Evolutionary conservation across 2,797 vertebrate genomes (phyloP).

Genomic region (Lepidocolaptes lacrymiger): DNA sequence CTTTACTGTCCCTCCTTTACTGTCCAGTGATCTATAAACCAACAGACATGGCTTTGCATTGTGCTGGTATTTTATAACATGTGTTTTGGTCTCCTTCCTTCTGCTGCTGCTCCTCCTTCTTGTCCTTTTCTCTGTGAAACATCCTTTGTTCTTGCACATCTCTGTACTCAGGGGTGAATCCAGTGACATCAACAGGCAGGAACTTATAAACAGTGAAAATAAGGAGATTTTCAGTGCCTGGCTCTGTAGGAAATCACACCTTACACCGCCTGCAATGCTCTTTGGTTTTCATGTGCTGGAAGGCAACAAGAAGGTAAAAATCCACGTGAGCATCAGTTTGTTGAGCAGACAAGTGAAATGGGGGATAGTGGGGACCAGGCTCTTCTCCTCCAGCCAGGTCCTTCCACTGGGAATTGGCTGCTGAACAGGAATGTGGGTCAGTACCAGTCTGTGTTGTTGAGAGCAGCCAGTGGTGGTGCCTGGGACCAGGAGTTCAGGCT

Average conservation of each 20-base stretch:
- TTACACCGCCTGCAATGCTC: fast-evolving
- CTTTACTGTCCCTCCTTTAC: neutral
- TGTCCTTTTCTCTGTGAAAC: fast-evolving
- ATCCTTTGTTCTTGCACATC: fast-evolving
- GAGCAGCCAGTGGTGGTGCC: neutral
- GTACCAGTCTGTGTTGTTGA: fast-evolving
- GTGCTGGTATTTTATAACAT: fast-evolving
- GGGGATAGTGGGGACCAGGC: too few relatives aligned
- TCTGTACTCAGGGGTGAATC: fast-evolving
- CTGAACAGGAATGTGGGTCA: fast-evolving
- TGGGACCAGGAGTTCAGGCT: fast-evolving
- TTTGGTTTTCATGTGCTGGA: fast-evolving
- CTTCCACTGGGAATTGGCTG: neutral
- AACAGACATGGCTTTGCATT: neutral
- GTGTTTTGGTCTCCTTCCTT: fast-evolving
- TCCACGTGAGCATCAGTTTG: fast-evolving
- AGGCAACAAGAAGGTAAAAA: neutral
- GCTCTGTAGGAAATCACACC: neutral
- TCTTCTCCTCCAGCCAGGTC: neutral
- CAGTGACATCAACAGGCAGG: neutral
- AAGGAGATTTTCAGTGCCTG: neutral
- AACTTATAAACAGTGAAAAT: neutral
- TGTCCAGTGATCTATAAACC: neutral
- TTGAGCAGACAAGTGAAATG: neutral
- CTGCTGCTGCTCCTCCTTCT: neutral